Evolutionary conservation across 2,113 vertebrate genomes (phyloP), one percentile per base, ranked within the genome.

Genomic region (Clarias gariepinus): DNA sequence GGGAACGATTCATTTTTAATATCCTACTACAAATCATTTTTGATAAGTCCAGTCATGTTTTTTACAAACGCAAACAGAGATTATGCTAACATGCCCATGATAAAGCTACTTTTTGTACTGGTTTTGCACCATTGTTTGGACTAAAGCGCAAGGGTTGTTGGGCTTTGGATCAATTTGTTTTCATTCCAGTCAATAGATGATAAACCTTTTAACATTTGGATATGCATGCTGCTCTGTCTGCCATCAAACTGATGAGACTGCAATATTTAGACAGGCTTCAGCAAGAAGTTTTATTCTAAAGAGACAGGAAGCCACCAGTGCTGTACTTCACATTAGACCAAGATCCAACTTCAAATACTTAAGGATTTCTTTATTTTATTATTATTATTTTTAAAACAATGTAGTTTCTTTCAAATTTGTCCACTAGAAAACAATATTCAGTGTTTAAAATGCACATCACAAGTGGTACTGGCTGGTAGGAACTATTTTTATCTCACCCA

Each of bases 11-110:
- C 55, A 85, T 61, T 41, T 76, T 61, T 25, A 41, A 47, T 78
- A 2, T 63, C n/a, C 68, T 47, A 58, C 53, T 25, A 23, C 53
- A 25, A 76, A 73, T n/a, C 78, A 55, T 12, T 47, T 78, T 52
- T 41, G 69, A 78, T 55, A 66, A 78, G 41, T 23, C 30, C n/a
- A 16, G 9, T 66, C 60, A 58, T 36, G 21, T 64, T 77, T 78
- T 85, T 18, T 86, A 36, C 41, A 28, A 47, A 47, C 30, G 57
- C 55, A 71, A 55, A 86, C 64, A 81, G 85, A 81, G 85, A 81
- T 71, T 60, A 73, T 71, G 64, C 30, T 47, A 41, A 80, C 76
- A 69, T 66, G n/a, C 18, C 60, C 73, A 66, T 85, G 76, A 13
- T 41, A 15, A 81, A 30, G 68, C 33, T 41, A 71, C 33, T 10